Evolutionary conservation across 2,888 invertebrate genomes (phyloP), one percentile per base, ranked within the genome.

Genomic region (Tetropium fuscum): DNA sequence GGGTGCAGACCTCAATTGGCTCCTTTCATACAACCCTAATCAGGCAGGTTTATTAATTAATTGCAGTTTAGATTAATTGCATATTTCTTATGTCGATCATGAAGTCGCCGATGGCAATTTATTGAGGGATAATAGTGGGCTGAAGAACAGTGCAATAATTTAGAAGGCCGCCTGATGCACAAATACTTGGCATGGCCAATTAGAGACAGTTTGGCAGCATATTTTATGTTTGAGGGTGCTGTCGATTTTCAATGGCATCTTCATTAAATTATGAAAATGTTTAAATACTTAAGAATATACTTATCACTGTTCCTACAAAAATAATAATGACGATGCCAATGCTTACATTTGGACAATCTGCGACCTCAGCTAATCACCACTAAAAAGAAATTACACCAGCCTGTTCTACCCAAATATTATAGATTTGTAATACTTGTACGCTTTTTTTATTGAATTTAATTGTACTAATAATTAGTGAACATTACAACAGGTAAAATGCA

Each of bases 171-270:
- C 19, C 19, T 40, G 1, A 40, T n/a, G 5, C n/a, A 18, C 10
- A 40, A 18, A 8, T 2, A 4, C 8, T 19, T 5, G 2, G 40
- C 40, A 19, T 19, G 19, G n/a, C 2, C 20, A 40, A 10, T 40
- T 19, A 40, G 40, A 20, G 18, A 40, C 10, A 18, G 5, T n/a
- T 40, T 40, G 20, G 40, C 40, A 40, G 18, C 40, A n/a, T 40
- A 40, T 19, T 40, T 40, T 40, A 19, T 40, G 40, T 20, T 40
- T 18, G 19, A 40, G 4, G 40, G 40, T 18, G 19, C 40, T 40
- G 40, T 40, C 4, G 19, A 18, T 40, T 40, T 40, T 40, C 40
- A 40, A 20, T 40, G 40, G 40, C 8, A 40, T 40, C 13, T 36
- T 8, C 15, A 15, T 36, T 36, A 15, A 36, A 36, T 36, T 36